Evolutionary conservation across 2,888 invertebrate genomes (phyloP), one percentile per base, ranked within the genome.

Genomic region (Chymomyza caudatula): DNA sequence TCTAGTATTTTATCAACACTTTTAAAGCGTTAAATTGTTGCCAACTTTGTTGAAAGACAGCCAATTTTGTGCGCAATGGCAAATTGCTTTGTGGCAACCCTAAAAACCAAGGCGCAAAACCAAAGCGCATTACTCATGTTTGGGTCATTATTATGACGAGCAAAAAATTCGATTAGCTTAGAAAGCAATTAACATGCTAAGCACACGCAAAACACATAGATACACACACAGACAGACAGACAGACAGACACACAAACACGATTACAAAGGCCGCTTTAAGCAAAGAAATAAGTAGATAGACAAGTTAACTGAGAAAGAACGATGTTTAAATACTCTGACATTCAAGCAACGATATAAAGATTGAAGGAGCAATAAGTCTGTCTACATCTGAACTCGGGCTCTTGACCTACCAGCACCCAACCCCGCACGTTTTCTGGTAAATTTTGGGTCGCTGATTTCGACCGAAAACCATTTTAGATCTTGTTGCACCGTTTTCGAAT

Each of bases 141-240:
- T 51, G 51, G 51, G 51, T 51, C 51, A 51, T 51, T 51, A 51
- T 85, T 85, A 81, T 81, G 80, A 81, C 85, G 63, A 70, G 83
- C 80, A 79, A 75, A 76, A 81, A 86, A 87, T 84, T 78, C 79
- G 81, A 87, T 87, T 77, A 77, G 79, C 81, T 76, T 69, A 73
- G 68, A 75, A 74, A 80, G 87, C 85, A 86, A 87, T 86, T 86
- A 86, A 85, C 82, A 77, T 76, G 71, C 79, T 72, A 72, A 76
- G 73, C 78, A 75, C 63, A 51, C 61, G 60, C 29, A 54, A 11
- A 51, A 60, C 25, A 43, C 43, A 55, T 5, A 51, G 19, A 20
- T 13, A 20, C 20, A 51, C 1, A 6, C 51, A 20, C 22, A 25
- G 4, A 22, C 15, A 53, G 42, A 62, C 29, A 53, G 43, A 62